Percentiles rank a stretch among this genome's conserved stretches.
Evolutionary conservation across 2,888 invertebrate species (phyloP).

Genomic region (Ormyrus pomaceus): DNA sequence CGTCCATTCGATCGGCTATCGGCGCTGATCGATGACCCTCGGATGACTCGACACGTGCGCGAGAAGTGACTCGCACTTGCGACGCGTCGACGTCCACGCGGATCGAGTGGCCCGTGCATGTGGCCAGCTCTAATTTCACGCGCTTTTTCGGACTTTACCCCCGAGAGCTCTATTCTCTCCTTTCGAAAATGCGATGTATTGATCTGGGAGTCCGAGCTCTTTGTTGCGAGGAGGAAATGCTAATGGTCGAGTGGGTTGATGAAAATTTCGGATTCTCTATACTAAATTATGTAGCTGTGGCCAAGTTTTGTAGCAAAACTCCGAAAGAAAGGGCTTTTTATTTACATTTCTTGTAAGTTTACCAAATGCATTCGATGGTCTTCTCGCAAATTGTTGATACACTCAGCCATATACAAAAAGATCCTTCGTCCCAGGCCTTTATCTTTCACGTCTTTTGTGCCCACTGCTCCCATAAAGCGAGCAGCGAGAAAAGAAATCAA

Average conservation of each 20-base stretch:
- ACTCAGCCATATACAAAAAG: too few species aligned
- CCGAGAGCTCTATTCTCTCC: neutral
- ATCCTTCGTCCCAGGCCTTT: too few species aligned
- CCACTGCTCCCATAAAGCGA: too few species aligned
- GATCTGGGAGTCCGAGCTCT: neutral
- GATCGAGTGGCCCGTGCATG: neutral
- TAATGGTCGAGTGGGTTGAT: neutral
- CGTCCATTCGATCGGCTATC: constrained; percentile 43
- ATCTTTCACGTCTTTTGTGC: too few species aligned
- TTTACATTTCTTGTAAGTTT: too few species aligned
- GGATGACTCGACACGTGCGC: constrained; percentile 56
- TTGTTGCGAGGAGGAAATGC: neutral
- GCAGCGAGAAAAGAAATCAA: too few species aligned
- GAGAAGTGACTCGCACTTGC: constrained; percentile 20
- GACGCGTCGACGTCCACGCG: constrained; percentile 1
- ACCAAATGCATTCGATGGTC: too few species aligned
- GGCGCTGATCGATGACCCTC: constrained; percentile 55
- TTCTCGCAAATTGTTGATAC: too few species aligned
- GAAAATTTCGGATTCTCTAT: too few species aligned
- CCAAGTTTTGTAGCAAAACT: too few species aligned
- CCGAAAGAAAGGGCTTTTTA: too few species aligned
- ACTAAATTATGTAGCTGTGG: too few species aligned
- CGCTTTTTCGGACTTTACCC: constrained; percentile 4
- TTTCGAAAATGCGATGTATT: constrained; percentile 13
- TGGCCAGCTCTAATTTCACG: constrained; percentile 37